These are phyloP conservation scores for Hylomyscus alleni DNA, from an alignment of 2,797 vertebrate species.

Conservation along the genomic window DNA sequence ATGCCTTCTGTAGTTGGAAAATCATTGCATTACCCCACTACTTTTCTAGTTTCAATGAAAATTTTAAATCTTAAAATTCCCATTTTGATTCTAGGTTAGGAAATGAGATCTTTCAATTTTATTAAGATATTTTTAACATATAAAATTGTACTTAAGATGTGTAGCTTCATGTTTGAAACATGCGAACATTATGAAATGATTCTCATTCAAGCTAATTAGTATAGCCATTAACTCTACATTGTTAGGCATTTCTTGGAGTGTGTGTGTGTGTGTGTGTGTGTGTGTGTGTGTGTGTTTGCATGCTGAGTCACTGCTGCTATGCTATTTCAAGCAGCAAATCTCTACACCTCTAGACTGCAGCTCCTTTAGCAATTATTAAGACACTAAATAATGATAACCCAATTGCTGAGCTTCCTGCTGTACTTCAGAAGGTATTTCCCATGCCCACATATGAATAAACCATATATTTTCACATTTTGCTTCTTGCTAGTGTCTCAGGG, in stretches of 20 bases:
- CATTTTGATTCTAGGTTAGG: background rate
- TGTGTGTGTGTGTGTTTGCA: background rate
- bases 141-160: background rate
- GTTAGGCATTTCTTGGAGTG: background rate
- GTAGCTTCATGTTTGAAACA: background rate
- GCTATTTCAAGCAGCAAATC: background rate
- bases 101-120: background rate
- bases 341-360: background rate
- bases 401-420: background rate
- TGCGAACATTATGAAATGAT: background rate
- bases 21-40: background rate
- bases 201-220: background rate
- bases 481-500: background rate
- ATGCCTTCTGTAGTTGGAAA: background rate
- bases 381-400: background rate
- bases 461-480: background rate
- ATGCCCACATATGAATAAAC: background rate
- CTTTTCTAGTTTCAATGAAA: background rate
- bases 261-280: background rate
- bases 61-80: background rate
- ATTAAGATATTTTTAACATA: background rate
- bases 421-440: background rate
- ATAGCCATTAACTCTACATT: background rate
- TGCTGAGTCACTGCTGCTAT: background rate
- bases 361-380: background rate